A percentile compares a stretch with the other conserved stretches of the same genome.
These are phyloP conservation scores for Theonella swinhoei DNA, from an alignment of 37 sponge, comb jelly and placozoan species.

Conservation along the genomic window DNA sequence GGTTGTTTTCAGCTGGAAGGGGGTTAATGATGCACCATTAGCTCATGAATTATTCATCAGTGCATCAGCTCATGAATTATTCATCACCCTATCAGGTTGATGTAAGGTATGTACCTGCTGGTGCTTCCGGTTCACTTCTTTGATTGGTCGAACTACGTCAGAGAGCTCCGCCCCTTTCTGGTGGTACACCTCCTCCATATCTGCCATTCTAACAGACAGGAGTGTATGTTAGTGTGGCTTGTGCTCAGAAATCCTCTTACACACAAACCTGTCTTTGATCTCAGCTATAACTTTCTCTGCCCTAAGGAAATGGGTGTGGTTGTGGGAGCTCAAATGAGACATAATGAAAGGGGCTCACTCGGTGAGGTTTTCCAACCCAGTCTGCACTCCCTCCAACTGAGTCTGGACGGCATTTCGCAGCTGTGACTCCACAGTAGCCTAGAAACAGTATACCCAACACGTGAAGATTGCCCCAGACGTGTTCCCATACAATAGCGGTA, in stretches of 20 bases:
- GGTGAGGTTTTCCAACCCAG: slow-evolving; percentile 71
- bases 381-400: slow-evolving; percentile 92
- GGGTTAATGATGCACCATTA: not conserved
- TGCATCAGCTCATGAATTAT: not conserved
- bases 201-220: slow-evolving; percentile 33
- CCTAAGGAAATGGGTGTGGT: slow-evolving; percentile 17
- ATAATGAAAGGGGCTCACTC: slow-evolving; percentile 32
- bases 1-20: slow-evolving; percentile 79
- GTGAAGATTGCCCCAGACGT: not conserved
- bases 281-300: slow-evolving; percentile 40
- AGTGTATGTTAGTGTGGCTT: too few species aligned
- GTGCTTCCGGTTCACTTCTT: slow-evolving; percentile 69
- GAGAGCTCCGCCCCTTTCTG: slow-evolving; percentile 60
- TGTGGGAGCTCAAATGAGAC: too few species aligned
- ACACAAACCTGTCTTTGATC: slow-evolving; percentile 46
- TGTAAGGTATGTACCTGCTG: slow-evolving; percentile 47
- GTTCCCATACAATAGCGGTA: not conserved
- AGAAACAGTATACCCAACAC: not conserved
- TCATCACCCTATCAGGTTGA: not conserved
- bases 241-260: too few species aligned
- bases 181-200: slow-evolving; percentile 61
- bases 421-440: slow-evolving; percentile 82
- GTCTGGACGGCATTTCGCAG: slow-evolving; percentile 89
- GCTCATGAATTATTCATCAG: not conserved
- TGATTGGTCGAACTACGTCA: slow-evolving; percentile 70